Percentiles rank a stretch among this genome's conserved stretches.
phyloP scores from a whole-genome alignment of 2,113 vertebrate species.

The Heptranchias perlo region DNA sequence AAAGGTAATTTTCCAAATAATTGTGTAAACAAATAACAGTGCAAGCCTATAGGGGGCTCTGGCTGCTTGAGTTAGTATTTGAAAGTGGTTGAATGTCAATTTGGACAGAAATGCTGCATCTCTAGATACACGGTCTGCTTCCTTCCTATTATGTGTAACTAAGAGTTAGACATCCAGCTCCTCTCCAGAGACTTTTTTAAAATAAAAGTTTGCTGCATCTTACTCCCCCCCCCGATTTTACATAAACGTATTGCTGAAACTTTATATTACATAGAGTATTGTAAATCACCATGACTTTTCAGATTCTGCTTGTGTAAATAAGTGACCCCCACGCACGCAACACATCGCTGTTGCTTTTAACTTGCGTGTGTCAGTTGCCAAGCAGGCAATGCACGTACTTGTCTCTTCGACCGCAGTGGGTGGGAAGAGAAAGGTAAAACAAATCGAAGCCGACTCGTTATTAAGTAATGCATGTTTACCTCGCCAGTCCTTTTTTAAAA shows the following conservation, averaged over 20 bases:
- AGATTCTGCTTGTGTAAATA: not conserved
- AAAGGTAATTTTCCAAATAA: not conserved
- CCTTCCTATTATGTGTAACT: not conserved
- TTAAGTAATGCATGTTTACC: not conserved
- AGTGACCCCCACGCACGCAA: not conserved
- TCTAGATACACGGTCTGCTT: not conserved
- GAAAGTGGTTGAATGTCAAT: not conserved
- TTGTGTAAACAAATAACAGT: not conserved
- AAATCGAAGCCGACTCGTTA: not conserved
- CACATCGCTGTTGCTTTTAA: not conserved
- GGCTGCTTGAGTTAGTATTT: not conserved
- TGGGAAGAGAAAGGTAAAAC: not conserved
- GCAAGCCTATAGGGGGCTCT: slow-evolving; percentile 26
- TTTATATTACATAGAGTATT: not conserved
- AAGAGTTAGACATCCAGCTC: not conserved
- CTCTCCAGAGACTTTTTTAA: not conserved
- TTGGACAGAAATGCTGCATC: not conserved
- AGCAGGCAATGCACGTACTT: not conserved
- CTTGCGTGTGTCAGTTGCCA: not conserved
- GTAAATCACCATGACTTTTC: too few relatives aligned
- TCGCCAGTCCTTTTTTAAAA: not conserved
- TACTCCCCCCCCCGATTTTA: not conserved
- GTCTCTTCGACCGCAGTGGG: not conserved
- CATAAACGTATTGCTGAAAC: not conserved
- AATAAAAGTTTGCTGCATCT: not conserved